Evolutionary conservation across 2,797 vertebrate species (phyloP), one percentile per base, ranked within the genome.

Genomic region (Chanos chanos): DNA sequence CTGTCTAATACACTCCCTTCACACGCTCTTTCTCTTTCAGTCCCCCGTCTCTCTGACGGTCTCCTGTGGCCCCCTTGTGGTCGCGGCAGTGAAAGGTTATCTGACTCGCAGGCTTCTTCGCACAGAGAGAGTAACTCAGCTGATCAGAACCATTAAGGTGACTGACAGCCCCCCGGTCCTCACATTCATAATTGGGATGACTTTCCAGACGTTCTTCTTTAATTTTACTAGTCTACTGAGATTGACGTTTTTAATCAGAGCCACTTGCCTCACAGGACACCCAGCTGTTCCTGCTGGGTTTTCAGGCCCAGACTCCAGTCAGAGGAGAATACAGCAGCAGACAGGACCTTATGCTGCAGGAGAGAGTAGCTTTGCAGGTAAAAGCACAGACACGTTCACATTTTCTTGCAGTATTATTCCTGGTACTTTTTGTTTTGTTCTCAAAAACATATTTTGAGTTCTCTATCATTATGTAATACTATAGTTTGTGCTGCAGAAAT

Each of bases 361-460:
- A 87, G 65, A 79, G 86, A 66, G 87, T 89, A 64, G 16, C 71
- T 36, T 77, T 87, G 70, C 89, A 91, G 84, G 89, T 88, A 59
- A 36, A n/a, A 19, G 5, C 4, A 30, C 12, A 5, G 1, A 19
- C n/a, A 25, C 28, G n/a, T 48, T 15, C n/a, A 36, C 9, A 16
- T 30, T 10, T 72, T 43, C 27, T 43, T 56, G 36, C 28, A 27
- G 71, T 66, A 39, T 74, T 62, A 58, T 13, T 24, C 21, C 63
- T 53, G 34, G 41, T 53, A 71, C 68, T 44, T 8, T 9, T 18
- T 9, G 10, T 12, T 2, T 25, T 31, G 13, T 10, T 50, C 7
- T 9, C 21, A 7, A 16, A 4, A 6, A n/a, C n/a, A n/a, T n/a
- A n/a, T n/a, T n/a, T n/a, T n/a, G n/a, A n/a, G n/a, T n/a, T n/a